Evolutionary conservation across 2,113 vertebrate species (phyloP), one percentile per base, ranked within the genome.

Genomic region (Grammomys surdaster): DNA sequence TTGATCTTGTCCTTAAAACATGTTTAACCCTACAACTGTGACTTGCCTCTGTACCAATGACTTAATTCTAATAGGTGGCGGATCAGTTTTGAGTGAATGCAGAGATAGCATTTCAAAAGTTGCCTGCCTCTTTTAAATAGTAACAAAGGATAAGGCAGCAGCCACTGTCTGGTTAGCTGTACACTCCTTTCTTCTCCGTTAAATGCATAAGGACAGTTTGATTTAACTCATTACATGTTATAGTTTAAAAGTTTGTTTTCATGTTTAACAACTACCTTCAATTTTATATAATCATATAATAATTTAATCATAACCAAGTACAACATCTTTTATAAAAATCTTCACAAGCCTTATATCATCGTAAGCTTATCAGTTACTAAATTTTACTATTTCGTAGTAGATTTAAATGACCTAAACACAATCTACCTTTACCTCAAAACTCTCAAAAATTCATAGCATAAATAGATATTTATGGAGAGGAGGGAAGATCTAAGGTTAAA

Each of bases 31-130:
- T 73, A 40, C 72, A 40, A 4, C n/a, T 43, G 72, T 75, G n/a
- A 43, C 9, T 20, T 43, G n/a, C n/a, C 9, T 73, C 20, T 73
- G 19, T 24, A 43, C 72, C 72, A 75, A 24, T 75, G n/a, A 73
- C 20, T 20, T 24, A 75, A 43, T 75, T 75, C 72, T 75, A 22
- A 22, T 75, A 24, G 72, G 72, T 40, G 72, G 8, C 43, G n/a
- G 36, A 9, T 73, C 72, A 43, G 40, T 85, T 91, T 80, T 76
- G 84, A 97, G 56, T 85, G 84, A 88, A 78, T 86, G 22, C 40
- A 89, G 46, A 73, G 12, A 63, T 88, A 63, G 36, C 43, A 78
- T 54, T 72, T 43, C 89, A 67, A 95, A 85, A 19, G 9, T 12
- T 80, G 20, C 56, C 88, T 73, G 36, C n/a, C n/a, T 73, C 19